Conservation (phyloP, 2,888 invertebrate species). For the Onthophagus sagittarius region DNA sequence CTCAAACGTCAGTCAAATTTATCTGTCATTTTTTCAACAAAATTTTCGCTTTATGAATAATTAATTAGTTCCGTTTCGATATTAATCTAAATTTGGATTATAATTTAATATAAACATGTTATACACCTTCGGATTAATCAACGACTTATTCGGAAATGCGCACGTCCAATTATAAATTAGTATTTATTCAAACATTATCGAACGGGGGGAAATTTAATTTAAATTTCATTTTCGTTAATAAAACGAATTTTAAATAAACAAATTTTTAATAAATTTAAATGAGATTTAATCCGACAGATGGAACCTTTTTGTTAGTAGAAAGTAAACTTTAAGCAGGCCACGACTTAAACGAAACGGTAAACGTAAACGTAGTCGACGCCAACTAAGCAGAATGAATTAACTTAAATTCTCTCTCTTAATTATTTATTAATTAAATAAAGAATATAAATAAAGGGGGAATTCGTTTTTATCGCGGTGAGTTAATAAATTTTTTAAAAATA, state of each 20-base stretch:
- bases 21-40: too few relatives aligned
- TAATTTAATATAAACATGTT: neutral
- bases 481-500: too few relatives aligned
- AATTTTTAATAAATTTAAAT: too few relatives aligned
- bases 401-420: neutral
- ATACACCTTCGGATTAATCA: neutral
- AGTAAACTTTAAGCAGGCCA: neutral
- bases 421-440: neutral
- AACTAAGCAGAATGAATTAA: neutral
- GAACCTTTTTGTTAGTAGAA: neutral
- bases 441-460: neutral
- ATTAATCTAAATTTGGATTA: neutral
- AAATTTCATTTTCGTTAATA: neutral
- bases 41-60: too few relatives aligned
- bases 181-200: neutral
- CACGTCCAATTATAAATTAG: neutral
- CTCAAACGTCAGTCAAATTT: too few relatives aligned
- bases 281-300: neutral
- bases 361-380: neutral
- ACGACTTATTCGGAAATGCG: neutral
- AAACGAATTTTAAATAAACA: too few relatives aligned
- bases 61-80: neutral
- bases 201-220: neutral
- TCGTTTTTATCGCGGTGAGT: too few relatives aligned
- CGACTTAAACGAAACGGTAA: neutral